Conservation (phyloP, 2,113 vertebrate genomes). For the Zosterops borbonicus region DNA sequence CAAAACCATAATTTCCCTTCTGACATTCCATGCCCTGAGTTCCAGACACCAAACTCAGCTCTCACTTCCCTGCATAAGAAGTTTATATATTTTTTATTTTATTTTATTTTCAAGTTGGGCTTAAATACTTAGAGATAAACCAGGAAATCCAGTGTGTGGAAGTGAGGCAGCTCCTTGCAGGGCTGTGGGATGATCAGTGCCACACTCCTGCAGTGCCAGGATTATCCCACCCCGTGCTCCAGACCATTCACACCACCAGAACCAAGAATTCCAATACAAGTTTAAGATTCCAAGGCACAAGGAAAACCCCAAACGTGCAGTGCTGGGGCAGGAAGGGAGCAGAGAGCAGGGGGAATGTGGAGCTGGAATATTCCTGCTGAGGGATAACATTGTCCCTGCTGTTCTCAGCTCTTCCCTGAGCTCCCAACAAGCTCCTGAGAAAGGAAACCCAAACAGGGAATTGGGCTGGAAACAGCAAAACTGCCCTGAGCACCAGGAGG, state of each 20-base stretch:
- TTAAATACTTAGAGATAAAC: not conserved
- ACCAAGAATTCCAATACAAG: not conserved
- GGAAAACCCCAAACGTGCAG: fast-evolving
- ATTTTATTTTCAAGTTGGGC: too few relatives aligned
- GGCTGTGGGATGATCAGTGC: not conserved
- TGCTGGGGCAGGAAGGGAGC: not conserved
- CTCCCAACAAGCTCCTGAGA: not conserved
- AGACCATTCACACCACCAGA: not conserved
- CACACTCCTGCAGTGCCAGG: not conserved
- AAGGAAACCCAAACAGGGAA: not conserved
- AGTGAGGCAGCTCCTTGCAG: fast-evolving
- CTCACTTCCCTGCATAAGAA: not conserved
- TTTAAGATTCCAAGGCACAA: fast-evolving
- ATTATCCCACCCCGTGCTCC: not conserved
- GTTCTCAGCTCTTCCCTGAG: not conserved
- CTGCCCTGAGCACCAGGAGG: fast-evolving
- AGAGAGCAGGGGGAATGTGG: not conserved
- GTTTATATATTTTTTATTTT: not conserved
- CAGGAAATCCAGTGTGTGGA: fast-evolving
- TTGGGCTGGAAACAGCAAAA: not conserved
- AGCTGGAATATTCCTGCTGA: fast-evolving
- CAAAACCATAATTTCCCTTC: not conserved
- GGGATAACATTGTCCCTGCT: fast-evolving
- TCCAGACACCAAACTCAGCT: not conserved
- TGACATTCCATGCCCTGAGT: not conserved